These are phyloP conservation scores for Odontomachus brunneus DNA, from an alignment of 1,140 invertebrate genomes.

Conservation along the genomic window DNA sequence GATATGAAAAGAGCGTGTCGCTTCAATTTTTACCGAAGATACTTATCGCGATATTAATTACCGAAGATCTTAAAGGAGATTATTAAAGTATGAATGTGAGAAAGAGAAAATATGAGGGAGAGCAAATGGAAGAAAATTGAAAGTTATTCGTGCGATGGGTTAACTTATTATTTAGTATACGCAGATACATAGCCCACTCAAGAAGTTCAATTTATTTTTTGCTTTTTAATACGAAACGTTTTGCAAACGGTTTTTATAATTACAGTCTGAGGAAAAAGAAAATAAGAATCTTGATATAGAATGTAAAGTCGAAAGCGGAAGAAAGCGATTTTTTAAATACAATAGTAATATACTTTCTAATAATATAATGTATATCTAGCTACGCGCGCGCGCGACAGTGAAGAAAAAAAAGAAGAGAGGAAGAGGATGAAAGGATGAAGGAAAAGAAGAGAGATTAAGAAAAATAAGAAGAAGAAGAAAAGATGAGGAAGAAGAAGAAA, in stretches of 20 bases:
- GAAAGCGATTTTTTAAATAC: conserved; percentile 73
- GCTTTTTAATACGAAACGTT: conserved; percentile 70
- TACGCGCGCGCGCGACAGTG: conserved; percentile 66
- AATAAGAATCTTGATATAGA: conserved; percentile 70
- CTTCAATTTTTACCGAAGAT: background rate
- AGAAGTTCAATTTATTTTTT: conserved; percentile 74
- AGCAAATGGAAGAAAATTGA: conserved; percentile 1
- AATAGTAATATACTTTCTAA: conserved; percentile 78
- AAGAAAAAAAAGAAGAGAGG: conserved; percentile 43
- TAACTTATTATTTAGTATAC: conserved; percentile 74
- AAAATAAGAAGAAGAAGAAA: too few species aligned
- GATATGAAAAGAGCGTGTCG: background rate
- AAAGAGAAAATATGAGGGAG: background rate
- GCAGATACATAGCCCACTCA: conserved; percentile 68
- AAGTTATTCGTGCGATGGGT: conserved; percentile 74
- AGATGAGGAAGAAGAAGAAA: conserved; percentile 5
- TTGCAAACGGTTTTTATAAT: conserved; percentile 70
- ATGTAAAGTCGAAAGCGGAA: conserved; percentile 69
- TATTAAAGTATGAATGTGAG: conserved; percentile 9
- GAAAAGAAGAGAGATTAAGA: too few species aligned
- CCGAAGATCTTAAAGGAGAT: background rate
- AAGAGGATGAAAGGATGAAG: too few species aligned
- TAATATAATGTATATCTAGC: conserved; percentile 77
- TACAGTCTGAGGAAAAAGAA: conserved; percentile 58
- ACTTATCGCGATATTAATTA: conserved; percentile 16